Evolutionary conservation across 2,888 invertebrate genomes (phyloP).

Genomic region (Adelognathus sp.): DNA sequence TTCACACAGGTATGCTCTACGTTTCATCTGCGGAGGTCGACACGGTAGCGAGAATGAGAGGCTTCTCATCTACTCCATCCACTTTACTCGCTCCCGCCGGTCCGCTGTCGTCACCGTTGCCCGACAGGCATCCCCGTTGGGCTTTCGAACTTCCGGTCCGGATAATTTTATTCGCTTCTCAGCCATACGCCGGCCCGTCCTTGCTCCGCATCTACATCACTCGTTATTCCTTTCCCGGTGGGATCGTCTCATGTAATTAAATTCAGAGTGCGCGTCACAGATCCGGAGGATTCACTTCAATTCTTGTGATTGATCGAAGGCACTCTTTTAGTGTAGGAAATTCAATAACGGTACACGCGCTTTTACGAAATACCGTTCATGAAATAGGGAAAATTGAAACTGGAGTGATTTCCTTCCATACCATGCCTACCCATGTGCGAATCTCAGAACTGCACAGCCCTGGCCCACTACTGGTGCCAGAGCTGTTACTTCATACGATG

Average conservation of each 20-base stretch:
- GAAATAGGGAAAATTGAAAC: background rate
- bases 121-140: conserved; percentile 9
- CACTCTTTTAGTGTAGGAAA: background rate
- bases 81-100: conserved; percentile 8
- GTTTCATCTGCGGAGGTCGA: conserved; percentile 4
- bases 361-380: background rate
- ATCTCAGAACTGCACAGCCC: too few species aligned
- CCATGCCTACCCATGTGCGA: too few species aligned
- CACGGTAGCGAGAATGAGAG: conserved; percentile 18
- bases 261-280: background rate
- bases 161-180: conserved; percentile 36
- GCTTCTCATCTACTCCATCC: conserved; percentile 30
- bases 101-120: background rate
- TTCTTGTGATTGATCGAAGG: background rate
- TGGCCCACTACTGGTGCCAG: too few species aligned
- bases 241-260: background rate
- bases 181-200: background rate
- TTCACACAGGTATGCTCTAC: conserved; percentile 8
- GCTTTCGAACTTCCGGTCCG: conserved; percentile 31
- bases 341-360: background rate
- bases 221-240: conserved; percentile 6
- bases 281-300: background rate
- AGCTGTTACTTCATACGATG: too few species aligned
- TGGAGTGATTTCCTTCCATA: too few species aligned
- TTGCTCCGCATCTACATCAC: background rate